Conservation (phyloP, 2,888 invertebrate genomes). For the Andrena trimmerana region DNA sequence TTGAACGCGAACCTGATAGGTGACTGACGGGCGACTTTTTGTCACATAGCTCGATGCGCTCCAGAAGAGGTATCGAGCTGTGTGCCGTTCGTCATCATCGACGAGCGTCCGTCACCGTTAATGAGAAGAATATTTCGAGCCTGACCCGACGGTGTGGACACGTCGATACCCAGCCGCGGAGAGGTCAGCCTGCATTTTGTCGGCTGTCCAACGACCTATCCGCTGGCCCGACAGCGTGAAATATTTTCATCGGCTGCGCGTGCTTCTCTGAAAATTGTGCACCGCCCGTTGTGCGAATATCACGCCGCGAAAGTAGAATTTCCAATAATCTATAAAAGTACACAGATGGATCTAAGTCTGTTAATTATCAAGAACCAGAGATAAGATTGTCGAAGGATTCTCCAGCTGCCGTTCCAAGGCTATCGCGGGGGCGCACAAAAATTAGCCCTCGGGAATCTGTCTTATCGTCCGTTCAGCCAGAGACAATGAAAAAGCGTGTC, state of each 20-base stretch:
- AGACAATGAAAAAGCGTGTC: slow-evolving; percentile 49
- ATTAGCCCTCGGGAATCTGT: slow-evolving; percentile 40
- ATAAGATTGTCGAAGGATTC: background rate
- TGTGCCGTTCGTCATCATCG: slow-evolving; percentile 19
- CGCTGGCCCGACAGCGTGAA: background rate
- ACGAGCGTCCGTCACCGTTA: slow-evolving; percentile 28
- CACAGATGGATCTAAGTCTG: background rate
- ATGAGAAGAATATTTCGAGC: slow-evolving; percentile 23
- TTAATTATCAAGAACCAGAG: background rate
- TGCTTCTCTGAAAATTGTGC: background rate
- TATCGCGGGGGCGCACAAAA: slow-evolving; percentile 24
- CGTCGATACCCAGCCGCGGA: slow-evolving; percentile 1
- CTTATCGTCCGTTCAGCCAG: slow-evolving; percentile 29
- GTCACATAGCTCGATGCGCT: slow-evolving; percentile 21
- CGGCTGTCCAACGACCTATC: background rate
- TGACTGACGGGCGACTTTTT: slow-evolving; percentile 21
- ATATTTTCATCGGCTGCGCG: slow-evolving; percentile 13
- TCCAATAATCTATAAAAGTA: background rate
- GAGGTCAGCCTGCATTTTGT: background rate
- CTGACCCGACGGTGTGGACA: slow-evolving; percentile 7
- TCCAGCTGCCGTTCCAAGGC: background rate
- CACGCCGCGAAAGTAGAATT: background rate
- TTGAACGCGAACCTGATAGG: background rate
- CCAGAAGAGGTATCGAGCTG: slow-evolving; percentile 1
- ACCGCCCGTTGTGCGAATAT: background rate